A percentile compares a stretch with the other conserved stretches of the same genome.
These are phyloP conservation scores for Physella acuta DNA, from an alignment of 1,140 invertebrate genomes.

Conservation along the genomic window DNA sequence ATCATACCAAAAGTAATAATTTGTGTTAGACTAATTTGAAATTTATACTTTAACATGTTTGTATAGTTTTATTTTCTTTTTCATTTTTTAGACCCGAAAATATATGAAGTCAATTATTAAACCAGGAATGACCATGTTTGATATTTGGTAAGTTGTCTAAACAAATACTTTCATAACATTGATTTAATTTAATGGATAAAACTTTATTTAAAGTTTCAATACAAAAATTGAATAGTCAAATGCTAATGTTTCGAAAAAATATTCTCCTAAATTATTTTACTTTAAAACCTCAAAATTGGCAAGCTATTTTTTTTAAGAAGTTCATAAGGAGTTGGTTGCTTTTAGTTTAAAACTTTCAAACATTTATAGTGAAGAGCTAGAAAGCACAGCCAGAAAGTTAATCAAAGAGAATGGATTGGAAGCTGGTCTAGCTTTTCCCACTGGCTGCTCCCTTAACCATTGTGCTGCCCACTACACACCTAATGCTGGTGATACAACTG, in stretches of 20 bases:
- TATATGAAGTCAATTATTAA: constrained; percentile 90
- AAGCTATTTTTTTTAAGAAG: no score
- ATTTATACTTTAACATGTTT: no score
- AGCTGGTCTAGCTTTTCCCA: constrained; percentile 97
- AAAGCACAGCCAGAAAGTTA: constrained; percentile 84
- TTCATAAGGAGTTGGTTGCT: no score
- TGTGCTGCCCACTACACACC: constrained; percentile 99
- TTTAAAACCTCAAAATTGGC: no score
- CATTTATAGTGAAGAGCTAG: constrained; percentile 81
- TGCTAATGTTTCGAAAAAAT: no score
- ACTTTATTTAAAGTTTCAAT: constrained; percentile 18
- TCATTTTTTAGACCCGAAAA: constrained; percentile 74
- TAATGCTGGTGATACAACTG: constrained; percentile 94
- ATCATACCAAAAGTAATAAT: neutral
- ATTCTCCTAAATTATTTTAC: no score
- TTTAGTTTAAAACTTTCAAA: no score
- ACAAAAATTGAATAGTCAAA: no score
- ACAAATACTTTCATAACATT: neutral
- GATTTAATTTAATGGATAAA: constrained; percentile 6
- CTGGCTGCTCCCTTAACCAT: constrained; percentile 96
- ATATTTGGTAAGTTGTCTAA: constrained; percentile 76
- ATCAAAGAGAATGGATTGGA: constrained; percentile 95
- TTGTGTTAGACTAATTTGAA: neutral
- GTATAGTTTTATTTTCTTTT: no score
- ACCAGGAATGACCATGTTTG: constrained; percentile 98